phyloP scores from a whole-genome alignment of 2,113 vertebrate species.

The Thryonomys swinderianus region DNA sequence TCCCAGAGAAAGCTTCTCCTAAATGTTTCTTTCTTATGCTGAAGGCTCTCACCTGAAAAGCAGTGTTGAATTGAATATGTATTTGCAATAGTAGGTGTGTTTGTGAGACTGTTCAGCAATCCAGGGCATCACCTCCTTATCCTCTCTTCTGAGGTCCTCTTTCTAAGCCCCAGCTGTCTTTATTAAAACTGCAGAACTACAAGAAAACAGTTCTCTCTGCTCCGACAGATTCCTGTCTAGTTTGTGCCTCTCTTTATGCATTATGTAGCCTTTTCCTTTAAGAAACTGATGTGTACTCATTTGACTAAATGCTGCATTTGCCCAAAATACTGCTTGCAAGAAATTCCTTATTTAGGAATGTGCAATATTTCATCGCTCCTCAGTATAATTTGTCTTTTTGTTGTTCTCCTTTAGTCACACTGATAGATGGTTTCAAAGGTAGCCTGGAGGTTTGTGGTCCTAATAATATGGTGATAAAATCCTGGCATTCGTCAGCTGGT shows the following conservation, averaged over 20 bases:
- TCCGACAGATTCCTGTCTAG: not conserved
- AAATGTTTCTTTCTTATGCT: too few relatives aligned
- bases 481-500: not conserved
- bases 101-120: not conserved
- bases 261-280: slow-evolving; percentile 59
- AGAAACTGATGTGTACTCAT: slow-evolving; percentile 48
- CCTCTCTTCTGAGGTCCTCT: slow-evolving; percentile 8
- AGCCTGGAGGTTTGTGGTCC: not conserved
- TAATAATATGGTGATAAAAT: not conserved
- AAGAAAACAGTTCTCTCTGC: slow-evolving; percentile 32
- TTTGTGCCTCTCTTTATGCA: not conserved
- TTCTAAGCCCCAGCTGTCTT: slow-evolving; percentile 51
- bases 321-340: not conserved
- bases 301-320: slow-evolving; percentile 59
- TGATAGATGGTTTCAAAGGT: not conserved
- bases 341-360: slow-evolving; percentile 16
- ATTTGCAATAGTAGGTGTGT: not conserved
- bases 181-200: slow-evolving; percentile 56
- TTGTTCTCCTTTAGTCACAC: slow-evolving; percentile 38
- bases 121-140: slow-evolving; percentile 6
- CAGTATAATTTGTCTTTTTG: not conserved
- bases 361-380: slow-evolving; percentile 16
- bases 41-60: not conserved
- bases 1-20: too few relatives aligned
- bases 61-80: not conserved